phyloP scores from a whole-genome alignment of 2,113 vertebrate species.

The Perca fluviatilis region DNA sequence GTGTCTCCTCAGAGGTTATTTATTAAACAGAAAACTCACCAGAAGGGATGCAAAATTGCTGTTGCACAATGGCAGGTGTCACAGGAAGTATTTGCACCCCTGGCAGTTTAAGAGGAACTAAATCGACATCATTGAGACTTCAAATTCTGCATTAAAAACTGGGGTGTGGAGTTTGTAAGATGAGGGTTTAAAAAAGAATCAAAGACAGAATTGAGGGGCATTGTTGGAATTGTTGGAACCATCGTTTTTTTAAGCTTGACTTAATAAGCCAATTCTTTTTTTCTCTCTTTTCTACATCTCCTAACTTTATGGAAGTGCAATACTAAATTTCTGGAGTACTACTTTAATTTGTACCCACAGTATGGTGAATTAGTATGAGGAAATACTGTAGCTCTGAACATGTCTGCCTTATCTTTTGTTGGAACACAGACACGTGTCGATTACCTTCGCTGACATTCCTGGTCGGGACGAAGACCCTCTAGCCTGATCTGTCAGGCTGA shows the following conservation, averaged over 20 bases:
- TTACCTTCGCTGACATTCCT: slow-evolving; percentile 45
- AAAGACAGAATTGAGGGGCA: not conserved
- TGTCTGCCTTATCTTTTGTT: not conserved
- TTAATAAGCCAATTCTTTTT: not conserved
- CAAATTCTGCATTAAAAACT: not conserved
- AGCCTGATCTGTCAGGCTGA: slow-evolving; percentile 32
- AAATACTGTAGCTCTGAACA: not conserved
- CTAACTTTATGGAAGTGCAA: not conserved
- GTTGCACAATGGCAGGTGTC: not conserved
- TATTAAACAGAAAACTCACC: not conserved
- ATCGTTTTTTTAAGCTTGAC: too few relatives aligned
- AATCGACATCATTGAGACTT: not conserved
- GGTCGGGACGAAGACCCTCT: slow-evolving; percentile 27
- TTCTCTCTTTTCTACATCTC: not conserved
- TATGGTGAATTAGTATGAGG: not conserved
- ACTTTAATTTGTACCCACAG: not conserved
- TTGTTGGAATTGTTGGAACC: not conserved
- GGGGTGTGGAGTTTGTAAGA: not conserved
- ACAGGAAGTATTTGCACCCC: not conserved
- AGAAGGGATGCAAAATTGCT: not conserved
- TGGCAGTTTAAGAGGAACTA: not conserved
- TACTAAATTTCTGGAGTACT: not conserved
- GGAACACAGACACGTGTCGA: slow-evolving; percentile 19
- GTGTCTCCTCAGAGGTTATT: not conserved
- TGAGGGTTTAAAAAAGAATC: not conserved